Evolutionary conservation across 2,113 vertebrate species (phyloP), one percentile per base, ranked within the genome.

Genomic region (Oceanodroma tethys): DNA sequence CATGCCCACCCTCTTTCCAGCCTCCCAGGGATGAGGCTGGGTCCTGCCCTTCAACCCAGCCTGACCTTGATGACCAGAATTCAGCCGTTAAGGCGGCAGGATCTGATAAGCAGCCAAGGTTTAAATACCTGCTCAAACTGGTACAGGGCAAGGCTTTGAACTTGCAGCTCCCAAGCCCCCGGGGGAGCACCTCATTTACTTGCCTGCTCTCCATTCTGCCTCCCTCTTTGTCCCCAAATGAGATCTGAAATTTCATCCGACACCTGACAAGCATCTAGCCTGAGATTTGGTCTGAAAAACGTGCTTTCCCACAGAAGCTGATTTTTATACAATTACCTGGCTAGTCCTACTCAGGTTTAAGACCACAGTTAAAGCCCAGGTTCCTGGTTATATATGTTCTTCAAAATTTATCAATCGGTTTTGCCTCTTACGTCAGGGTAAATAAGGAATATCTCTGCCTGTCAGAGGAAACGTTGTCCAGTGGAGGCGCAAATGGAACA

Each of bases 71-170:
- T 21, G 63, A 58, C 26, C 47, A 67, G 48, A 88, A 78, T 68
- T 67, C 1, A 0, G 27, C 16, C 27, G 2, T 60, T 75, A 42
- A 60, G 21, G 30, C 0, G 0, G 40, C 13, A 67, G 30, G 27
- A 86, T 73, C 32, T 70, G 76, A 40, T 65, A 63, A 82, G 60
- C 29, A 60, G 19, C 10, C 62, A 36, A 30, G n/a, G 40, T 74
- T 92, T 45, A 71, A 79, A 71, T 36, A 71, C 27, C 45, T 56
- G 25, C 62, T 80, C 3, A 0, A 80, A 60, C 18, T 10, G 32
- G 14, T 59, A 59, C 15, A 22, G 75, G 26, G 13, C 29, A 73
- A 59, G 40, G 18, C 72, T 75, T 71, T 56, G 32, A 90, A 34
- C 30, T 52, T 75, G 56, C 34, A 40, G 56, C 22, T 75, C 72